Evolutionary conservation across 1,140 invertebrate genomes (phyloP), one percentile per base, ranked within the genome.

Genomic region (Atta colombica): DNA sequence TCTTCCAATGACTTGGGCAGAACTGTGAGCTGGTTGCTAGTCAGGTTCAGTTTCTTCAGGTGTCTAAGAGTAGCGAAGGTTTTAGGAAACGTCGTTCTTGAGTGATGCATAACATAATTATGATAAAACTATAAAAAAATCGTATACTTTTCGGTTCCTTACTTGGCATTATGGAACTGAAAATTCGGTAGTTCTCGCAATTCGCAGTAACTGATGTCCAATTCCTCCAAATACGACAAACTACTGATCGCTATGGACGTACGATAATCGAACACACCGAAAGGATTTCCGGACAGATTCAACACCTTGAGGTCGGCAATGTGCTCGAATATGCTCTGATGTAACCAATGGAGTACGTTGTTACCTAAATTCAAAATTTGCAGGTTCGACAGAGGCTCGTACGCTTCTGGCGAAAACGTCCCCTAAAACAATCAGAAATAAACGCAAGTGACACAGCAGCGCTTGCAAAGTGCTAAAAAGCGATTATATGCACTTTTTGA

Each of bases 311-410:
- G 89, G 35, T 96, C 93, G 3, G 96, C 94, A 12, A 97, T 91
- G 90, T 98, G 97, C 85, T 97, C 97, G 92, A 98, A 98, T 8
- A 97, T 49, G 90, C 98, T 97, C 63, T 96, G 95, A 91, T 98
- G 91, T 1, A 98, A 92, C 0, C 95, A 96, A 87, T 97, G 96
- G 3, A 98, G 89, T 18, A 96, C 92, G 92, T 98, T 98, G 86
- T 96, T 91, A 0, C 96, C 96, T 55, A 98, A 93, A 91, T 96
- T 96, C 5, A 98, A 94, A 0, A 95, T 94, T 25, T 93, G 96
- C 89, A 98, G 93, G 1, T 96, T 95, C 12, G 90, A 90, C 10
- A 98, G 89, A 0, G 97, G 97, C 77, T 96, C 94, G 91, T 96
- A 97, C 71, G 96, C 94, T 7, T 96, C 94, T 0, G 94, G 89